These are phyloP conservation scores for Lacerta bilineata DNA, from an alignment of 2,797 vertebrate genomes.

Conservation along the genomic window DNA sequence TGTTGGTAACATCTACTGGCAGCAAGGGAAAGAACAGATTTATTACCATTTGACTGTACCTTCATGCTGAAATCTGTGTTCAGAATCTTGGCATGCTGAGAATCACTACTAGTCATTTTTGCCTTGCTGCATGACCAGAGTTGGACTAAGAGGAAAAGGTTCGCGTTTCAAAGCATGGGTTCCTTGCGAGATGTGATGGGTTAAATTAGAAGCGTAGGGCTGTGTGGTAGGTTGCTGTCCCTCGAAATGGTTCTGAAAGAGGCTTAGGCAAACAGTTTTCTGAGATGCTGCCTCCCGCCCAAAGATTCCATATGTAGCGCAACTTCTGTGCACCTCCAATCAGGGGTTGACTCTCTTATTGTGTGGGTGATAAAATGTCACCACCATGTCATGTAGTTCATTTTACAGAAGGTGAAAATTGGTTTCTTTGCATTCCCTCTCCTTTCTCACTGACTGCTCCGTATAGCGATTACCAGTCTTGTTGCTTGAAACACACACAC, in stretches of 20 bases:
- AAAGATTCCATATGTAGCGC: not conserved
- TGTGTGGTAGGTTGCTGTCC: slow-evolving; percentile 24
- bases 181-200: no score
- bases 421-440: not conserved
- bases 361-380: not conserved
- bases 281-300: not conserved
- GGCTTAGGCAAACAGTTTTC: not conserved
- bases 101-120: not conserved
- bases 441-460: no score
- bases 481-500: no score
- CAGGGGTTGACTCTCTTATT: not conserved
- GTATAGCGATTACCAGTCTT: not conserved
- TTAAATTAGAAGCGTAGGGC: not conserved
- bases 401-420: not conserved
- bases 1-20: slow-evolving; percentile 46
- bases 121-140: slow-evolving; percentile 26
- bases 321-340: not conserved
- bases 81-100: no score
- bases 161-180: not conserved
- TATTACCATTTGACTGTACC: not conserved
- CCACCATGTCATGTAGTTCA: not conserved
- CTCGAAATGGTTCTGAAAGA: slow-evolving; percentile 22
- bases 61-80: not conserved
- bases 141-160: not conserved
- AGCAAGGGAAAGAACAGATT: slow-evolving; percentile 40